phyloP scores from a whole-genome alignment of 1,140 invertebrate species.

The Oedothorax gibbosus region DNA sequence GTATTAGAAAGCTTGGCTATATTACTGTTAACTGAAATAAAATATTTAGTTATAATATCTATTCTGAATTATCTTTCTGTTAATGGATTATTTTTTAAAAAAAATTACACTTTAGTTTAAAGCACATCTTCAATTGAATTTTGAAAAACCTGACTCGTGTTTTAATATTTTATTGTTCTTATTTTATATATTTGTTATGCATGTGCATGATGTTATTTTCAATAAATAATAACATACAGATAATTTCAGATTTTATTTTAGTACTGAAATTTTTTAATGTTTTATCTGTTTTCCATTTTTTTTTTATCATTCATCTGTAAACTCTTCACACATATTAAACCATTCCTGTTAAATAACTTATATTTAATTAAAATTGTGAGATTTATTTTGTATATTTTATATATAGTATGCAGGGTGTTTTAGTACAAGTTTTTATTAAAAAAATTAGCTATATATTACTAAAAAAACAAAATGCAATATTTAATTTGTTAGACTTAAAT shows the following conservation, averaged over 20 bases:
- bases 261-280: constrained; percentile 25
- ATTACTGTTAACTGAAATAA: too few species aligned
- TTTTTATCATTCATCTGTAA: constrained; percentile 45
- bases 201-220: background rate
- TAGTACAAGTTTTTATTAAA: too few species aligned
- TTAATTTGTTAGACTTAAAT: too few species aligned
- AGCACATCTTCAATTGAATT: constrained; percentile 2
- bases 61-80: too few species aligned
- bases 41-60: too few species aligned
- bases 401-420: too few species aligned
- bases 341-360: constrained; percentile 26
- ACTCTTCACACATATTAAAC: constrained; percentile 22
- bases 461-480: too few species aligned
- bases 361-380: background rate
- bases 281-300: constrained; percentile 22
- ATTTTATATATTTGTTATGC: background rate
- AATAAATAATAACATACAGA: background rate
- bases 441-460: too few species aligned
- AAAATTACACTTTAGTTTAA: constrained; percentile 8
- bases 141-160: constrained; percentile 8
- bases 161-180: constrained; percentile 4
- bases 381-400: constrained; percentile 16
- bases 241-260: constrained; percentile 23
- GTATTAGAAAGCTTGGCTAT: too few species aligned
- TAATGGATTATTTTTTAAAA: background rate